Evolutionary conservation across 2,797 vertebrate species (phyloP).

Genomic region (Manis crassicaudata): DNA sequence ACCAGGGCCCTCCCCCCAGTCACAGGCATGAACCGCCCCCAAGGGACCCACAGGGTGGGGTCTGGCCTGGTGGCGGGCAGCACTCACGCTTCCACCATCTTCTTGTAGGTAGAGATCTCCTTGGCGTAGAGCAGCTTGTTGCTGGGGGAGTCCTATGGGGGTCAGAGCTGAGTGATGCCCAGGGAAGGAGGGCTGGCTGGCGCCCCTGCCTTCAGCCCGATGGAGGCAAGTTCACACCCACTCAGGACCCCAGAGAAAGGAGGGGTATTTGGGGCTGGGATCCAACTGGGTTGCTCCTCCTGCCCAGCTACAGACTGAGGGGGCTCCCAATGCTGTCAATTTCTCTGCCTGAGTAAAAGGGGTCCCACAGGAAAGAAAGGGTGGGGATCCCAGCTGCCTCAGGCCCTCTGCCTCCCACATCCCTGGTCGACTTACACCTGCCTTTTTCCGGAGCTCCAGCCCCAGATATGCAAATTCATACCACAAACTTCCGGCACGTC

Average conservation of each 20-base stretch:
- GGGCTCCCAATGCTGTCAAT: not conserved
- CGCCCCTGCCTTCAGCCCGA: not conserved
- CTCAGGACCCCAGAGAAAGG: not conserved
- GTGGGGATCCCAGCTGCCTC: not conserved
- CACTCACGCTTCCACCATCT: conserved; percentile 99
- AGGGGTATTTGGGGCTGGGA: not conserved
- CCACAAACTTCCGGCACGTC: too few species aligned
- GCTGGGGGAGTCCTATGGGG: conserved; percentile 96
- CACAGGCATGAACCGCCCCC: not conserved
- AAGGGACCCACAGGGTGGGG: not conserved
- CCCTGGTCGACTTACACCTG: too few species aligned
- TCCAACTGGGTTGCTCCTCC: not conserved
- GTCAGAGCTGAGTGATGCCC: not conserved
- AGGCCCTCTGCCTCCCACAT: not conserved
- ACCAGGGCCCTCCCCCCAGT: not conserved
- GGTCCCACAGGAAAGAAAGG: not conserved
- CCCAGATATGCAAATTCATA: not conserved
- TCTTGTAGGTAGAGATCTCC: conserved; percentile 99
- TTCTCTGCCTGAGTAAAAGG: not conserved
- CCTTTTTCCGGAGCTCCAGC: too few species aligned
- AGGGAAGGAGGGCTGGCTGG: rapidly evolving
- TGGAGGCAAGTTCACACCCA: rapidly evolving
- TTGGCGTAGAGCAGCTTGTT: conserved; percentile 99
- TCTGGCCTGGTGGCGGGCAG: rapidly evolving
- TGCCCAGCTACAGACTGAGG: not conserved